Percentiles rank a stretch among this genome's conserved stretches.
phyloP scores from a whole-genome alignment of 2,888 invertebrate species.

The Galeopsomyia nigrocyanea region DNA sequence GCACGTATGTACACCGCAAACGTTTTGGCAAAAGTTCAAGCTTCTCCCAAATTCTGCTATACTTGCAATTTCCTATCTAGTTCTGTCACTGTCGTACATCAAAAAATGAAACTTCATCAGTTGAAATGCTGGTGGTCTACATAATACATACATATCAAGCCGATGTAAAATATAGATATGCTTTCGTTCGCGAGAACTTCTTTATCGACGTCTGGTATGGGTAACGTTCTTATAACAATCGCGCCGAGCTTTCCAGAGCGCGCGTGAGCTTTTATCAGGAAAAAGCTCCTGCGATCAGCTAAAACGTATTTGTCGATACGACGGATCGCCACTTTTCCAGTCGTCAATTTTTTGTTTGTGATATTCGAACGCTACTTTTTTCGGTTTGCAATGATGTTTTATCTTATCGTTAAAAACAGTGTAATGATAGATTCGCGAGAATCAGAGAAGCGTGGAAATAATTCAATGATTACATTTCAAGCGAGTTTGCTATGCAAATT shows the following conservation, averaged over 20 bases:
- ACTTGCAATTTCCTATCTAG: no score
- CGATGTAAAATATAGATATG: not conserved
- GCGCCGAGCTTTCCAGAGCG: not conserved
- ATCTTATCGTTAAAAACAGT: slow-evolving; percentile 7
- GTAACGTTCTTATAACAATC: not conserved
- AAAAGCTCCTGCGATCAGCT: not conserved
- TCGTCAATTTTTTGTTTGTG: not conserved
- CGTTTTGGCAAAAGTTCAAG: slow-evolving; percentile 32
- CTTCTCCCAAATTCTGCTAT: no score
- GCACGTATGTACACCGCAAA: slow-evolving; percentile 5
- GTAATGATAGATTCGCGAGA: not conserved
- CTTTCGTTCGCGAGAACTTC: slow-evolving; percentile 13
- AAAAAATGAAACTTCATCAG: not conserved
- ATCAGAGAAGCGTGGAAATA: slow-evolving; percentile 17
- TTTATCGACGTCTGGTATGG: slow-evolving; percentile 36
- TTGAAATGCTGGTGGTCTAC: not conserved
- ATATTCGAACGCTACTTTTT: no score
- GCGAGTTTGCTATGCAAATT: slow-evolving; percentile 19
- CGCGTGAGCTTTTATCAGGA: not conserved
- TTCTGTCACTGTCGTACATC: not conserved
- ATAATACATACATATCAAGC: no score
- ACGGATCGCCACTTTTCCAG: slow-evolving; percentile 9
- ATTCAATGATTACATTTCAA: slow-evolving; percentile 24
- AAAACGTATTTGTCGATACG: slow-evolving; percentile 17
- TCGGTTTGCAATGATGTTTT: no score